A percentile compares a stretch with the other conserved stretches of the same genome.
These are phyloP conservation scores for Boloria selene DNA, from an alignment of 2,888 invertebrate genomes.

Conservation along the genomic window DNA sequence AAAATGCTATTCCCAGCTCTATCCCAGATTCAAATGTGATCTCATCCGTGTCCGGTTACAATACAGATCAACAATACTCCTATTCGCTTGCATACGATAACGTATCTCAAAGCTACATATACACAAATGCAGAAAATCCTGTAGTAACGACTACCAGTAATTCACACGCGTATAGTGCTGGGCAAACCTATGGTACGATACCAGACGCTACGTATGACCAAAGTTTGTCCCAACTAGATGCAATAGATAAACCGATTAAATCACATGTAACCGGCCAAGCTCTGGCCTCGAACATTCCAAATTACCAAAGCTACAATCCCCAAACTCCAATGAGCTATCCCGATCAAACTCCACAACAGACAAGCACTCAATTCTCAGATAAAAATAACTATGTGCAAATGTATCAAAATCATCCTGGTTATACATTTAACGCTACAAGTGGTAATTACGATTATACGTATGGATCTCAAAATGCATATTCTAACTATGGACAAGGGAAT, in stretches of 20 bases:
- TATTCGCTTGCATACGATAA: slow-evolving; percentile 51
- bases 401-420: slow-evolving; percentile 84
- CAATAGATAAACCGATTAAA: slow-evolving; percentile 70
- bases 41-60: slow-evolving; percentile 39
- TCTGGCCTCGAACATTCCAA: slow-evolving; percentile 47
- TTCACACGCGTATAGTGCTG: slow-evolving; percentile 45
- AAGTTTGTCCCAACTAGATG: slow-evolving; percentile 59
- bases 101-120: slow-evolving; percentile 58
- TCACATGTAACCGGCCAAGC: slow-evolving; percentile 74
- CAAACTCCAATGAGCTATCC: slow-evolving; percentile 42
- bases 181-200: slow-evolving; percentile 46
- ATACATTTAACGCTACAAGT: slow-evolving; percentile 79
- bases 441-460: slow-evolving; percentile 84
- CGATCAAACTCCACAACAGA: slow-evolving; percentile 51
- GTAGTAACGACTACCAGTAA: slow-evolving; percentile 50
- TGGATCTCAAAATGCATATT: slow-evolving; percentile 80
- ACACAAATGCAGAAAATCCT: slow-evolving; percentile 55
- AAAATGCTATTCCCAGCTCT: slow-evolving; percentile 1
- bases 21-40: slow-evolving; percentile 16
- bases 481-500: slow-evolving; percentile 52
- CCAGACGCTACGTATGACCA: slow-evolving; percentile 44
- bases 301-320: slow-evolving; percentile 44
- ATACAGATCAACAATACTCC: slow-evolving; percentile 54
- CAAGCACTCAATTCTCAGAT: slow-evolving; percentile 44
- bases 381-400: slow-evolving; percentile 56